Evolutionary conservation across 2,797 vertebrate genomes (phyloP), one percentile per base, ranked within the genome.

Genomic region (Acanthiza pusilla): DNA sequence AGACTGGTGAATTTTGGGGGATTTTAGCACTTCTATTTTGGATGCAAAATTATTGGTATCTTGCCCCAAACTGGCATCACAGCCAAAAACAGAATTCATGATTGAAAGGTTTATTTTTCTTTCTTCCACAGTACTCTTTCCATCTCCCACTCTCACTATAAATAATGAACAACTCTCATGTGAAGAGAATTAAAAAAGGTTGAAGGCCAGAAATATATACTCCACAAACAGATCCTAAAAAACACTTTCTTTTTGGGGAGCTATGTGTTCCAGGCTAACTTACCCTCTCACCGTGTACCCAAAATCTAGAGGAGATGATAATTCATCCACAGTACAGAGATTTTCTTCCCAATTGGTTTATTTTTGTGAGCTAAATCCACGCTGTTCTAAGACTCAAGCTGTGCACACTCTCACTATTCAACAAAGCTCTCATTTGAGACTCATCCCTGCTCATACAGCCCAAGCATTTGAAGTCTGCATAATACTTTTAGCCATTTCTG

Each of bases 131-230:
- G 58, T 70, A 87, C 78, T 85, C 47, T 40, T 68, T 95, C 73
- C 34, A 76, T 94, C 91, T 91, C 91, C 91, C 80, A 94, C 91
- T 55, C n/a, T 87, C 65, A 75, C 88, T 91, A 91, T 94, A 96
- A 94, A 94, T 94, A 96, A 94, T 77, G 45, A 54, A 87, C 60
- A 89, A 94, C 10, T 76, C 83, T 87, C 71, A 91, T 54, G 88
- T 80, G 88, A 90, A 94, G 38, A 38, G 61, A 90, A 93, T 89
- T 91, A 25, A 87, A 92, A 75, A 67, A 85, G 50, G 60, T 17
- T 79, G 83, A 90, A 57, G 77, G 50, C 80, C 61, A 94, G 74
- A 96, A 96, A 95, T 88, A 86, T 0, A 79, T 43, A 86, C 23
- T 86, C 45, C 63, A 88, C 45, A 82, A 86, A 45, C 1, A 1